phyloP scores from a whole-genome alignment of 2,113 vertebrate genomes.

The Thryonomys swinderianus region DNA sequence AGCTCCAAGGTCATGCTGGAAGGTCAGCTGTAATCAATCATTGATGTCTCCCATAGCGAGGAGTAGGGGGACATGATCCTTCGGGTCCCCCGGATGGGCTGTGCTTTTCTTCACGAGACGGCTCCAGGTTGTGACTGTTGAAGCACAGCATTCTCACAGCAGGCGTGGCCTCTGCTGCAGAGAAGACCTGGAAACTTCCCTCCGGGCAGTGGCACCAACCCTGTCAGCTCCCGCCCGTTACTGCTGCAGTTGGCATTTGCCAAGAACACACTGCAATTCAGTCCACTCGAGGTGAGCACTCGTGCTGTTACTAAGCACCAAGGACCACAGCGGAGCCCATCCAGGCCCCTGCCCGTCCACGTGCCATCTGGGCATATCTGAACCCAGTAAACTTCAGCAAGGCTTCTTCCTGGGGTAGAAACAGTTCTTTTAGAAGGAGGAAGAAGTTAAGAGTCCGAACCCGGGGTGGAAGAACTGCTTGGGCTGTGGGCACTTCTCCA shows the following conservation, averaged over 20 bases:
- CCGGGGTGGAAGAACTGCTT: neutral
- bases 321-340: neutral
- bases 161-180: neutral
- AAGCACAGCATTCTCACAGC: neutral
- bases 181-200: neutral
- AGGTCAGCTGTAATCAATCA: conserved; percentile 69
- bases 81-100: neutral
- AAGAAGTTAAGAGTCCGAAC: neutral
- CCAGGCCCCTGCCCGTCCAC: neutral
- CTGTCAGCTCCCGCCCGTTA: neutral
- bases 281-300: neutral
- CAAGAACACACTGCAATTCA: neutral
- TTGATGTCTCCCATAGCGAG: conserved; percentile 34
- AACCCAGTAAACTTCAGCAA: neutral
- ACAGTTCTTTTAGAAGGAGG: neutral
- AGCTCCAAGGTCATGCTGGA: conserved; percentile 54
- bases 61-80: neutral
- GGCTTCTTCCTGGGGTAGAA: neutral
- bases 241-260: neutral
- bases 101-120: neutral
- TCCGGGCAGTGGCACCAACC: neutral
- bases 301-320: neutral
- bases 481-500: neutral
- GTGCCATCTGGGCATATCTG: neutral
- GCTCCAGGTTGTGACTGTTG: neutral